Evolutionary conservation across 2,113 vertebrate genomes (phyloP).

Genomic region (Pteropus alecto): DNA sequence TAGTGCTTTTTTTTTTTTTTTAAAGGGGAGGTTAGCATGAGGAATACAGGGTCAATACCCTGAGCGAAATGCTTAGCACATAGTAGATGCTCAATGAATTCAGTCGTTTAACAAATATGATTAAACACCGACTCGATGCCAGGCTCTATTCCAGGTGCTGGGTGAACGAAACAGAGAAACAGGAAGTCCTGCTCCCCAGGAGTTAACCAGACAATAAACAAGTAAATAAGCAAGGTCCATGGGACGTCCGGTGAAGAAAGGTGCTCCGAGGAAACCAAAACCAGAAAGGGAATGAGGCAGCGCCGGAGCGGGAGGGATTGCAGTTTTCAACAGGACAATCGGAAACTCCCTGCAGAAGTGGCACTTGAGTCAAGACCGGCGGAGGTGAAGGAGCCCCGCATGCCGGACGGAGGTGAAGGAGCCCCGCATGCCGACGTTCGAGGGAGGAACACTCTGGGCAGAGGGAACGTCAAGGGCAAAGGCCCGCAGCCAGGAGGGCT

Average conservation of each 20-base stretch:
- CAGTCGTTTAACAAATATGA: not conserved
- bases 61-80: not conserved
- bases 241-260: not conserved
- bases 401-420: not conserved
- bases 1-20: no score
- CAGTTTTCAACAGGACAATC: not conserved
- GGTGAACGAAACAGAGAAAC: not conserved
- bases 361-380: not conserved
- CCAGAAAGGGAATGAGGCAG: no score
- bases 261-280: not conserved
- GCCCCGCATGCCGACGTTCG: not conserved
- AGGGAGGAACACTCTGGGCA: not conserved
- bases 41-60: accelerated
- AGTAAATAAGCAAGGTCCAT: not conserved
- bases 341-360: not conserved
- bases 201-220: not conserved
- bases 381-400: not conserved
- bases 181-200: not conserved
- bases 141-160: not conserved
- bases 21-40: not conserved
- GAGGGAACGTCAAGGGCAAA: not conserved
- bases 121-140: not conserved
- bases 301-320: accelerated
- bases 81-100: not conserved
- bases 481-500: not conserved